These are phyloP conservation scores for Chlorospingus flavigularis DNA, from an alignment of 2,797 vertebrate species.

Conservation along the genomic window DNA sequence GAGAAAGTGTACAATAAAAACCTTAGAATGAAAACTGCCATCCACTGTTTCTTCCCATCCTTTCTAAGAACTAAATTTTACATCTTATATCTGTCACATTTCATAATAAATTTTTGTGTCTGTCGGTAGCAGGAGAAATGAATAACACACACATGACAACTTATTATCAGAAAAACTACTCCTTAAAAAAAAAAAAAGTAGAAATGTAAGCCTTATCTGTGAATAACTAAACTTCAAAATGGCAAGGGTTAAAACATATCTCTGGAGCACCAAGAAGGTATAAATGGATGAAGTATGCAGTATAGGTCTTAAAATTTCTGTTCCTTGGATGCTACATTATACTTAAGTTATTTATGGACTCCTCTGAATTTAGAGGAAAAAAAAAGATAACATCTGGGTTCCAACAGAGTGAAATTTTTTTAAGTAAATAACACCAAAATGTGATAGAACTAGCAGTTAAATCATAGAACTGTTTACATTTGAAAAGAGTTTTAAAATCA, in stretches of 20 bases:
- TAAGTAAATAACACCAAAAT: background rate
- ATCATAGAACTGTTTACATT: accelerated
- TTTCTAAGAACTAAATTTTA: background rate
- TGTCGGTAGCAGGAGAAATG: background rate
- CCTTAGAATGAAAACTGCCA: background rate
- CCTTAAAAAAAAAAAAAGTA: too few species aligned
- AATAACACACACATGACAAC: background rate
- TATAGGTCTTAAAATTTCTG: background rate
- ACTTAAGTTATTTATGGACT: background rate
- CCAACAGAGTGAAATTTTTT: background rate
- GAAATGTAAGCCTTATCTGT: background rate
- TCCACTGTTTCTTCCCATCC: background rate
- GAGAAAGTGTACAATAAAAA: background rate
- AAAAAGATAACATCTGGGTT: background rate
- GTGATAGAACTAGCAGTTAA: background rate
- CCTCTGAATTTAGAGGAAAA: background rate
- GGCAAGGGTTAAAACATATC: background rate
- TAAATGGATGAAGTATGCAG: background rate
- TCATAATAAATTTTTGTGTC: background rate
- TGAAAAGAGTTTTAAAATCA: background rate
- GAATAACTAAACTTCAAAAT: background rate
- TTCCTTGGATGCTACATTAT: background rate
- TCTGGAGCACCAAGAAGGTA: background rate
- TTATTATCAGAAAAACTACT: background rate
- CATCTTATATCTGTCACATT: background rate